Conservation (phyloP, 2,113 vertebrate species). For the Mobula hypostoma region DNA sequence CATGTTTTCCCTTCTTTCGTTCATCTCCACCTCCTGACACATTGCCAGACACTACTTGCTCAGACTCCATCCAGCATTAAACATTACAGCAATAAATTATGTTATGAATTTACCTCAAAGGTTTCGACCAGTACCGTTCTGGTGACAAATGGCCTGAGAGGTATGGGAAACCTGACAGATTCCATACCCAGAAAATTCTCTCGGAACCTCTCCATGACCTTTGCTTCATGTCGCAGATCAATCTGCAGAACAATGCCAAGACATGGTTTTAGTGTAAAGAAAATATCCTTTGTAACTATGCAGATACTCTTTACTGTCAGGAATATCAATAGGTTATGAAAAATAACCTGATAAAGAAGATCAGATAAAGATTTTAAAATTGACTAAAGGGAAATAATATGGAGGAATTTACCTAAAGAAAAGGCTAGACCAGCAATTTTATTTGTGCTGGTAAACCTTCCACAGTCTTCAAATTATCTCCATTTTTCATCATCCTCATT, state of each 20-base stretch:
- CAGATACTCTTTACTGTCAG: not conserved
- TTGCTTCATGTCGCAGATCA: constrained; percentile 82
- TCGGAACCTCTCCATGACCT: constrained; percentile 79
- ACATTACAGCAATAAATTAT: not conserved
- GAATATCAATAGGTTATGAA: too few relatives aligned
- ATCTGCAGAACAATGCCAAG: constrained; percentile 58
- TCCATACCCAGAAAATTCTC: constrained; percentile 73
- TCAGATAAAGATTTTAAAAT: not conserved
- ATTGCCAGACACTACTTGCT: too few relatives aligned
- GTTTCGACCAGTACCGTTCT: constrained; percentile 83
- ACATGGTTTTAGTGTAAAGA: not conserved
- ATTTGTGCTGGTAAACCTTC: not conserved
- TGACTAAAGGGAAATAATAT: not conserved
- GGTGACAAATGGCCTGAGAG: constrained; percentile 76
- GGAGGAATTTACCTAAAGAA: not conserved
- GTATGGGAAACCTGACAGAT: constrained; percentile 84
- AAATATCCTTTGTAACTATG: not conserved
- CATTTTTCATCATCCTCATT: not conserved
- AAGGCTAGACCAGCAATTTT: not conserved
- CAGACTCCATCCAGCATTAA: not conserved
- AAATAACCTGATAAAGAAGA: not conserved
- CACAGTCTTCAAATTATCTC: not conserved
- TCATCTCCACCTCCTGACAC: not conserved
- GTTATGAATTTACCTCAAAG: constrained; percentile 68
- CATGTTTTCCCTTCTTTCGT: not conserved